Evolutionary conservation across 2,797 vertebrate genomes (phyloP).

Genomic region (Manis javanica): DNA sequence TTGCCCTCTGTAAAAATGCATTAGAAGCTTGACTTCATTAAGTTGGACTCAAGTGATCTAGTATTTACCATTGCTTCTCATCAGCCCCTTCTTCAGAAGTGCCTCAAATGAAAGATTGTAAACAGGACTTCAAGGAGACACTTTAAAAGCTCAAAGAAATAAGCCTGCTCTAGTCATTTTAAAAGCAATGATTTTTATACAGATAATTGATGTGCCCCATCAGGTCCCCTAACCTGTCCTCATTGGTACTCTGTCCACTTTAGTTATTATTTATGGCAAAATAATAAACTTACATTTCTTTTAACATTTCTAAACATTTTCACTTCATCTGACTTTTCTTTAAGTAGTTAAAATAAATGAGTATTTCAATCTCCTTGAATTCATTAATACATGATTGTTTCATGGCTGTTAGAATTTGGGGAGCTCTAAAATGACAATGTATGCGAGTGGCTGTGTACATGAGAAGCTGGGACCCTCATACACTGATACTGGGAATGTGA

Average conservation of each 20-base stretch:
- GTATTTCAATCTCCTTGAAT: background rate
- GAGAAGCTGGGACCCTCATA: background rate
- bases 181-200: background rate
- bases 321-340: background rate
- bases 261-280: background rate
- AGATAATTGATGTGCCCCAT: background rate
- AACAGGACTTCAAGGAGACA: background rate
- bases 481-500: background rate
- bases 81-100: background rate
- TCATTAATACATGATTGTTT: background rate
- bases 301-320: background rate
- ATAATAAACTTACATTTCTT: background rate
- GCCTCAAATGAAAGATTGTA: background rate
- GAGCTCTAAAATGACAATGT: background rate
- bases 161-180: background rate
- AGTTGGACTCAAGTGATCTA: background rate
- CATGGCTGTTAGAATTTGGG: background rate
- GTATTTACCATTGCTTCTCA: background rate
- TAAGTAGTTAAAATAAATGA: background rate
- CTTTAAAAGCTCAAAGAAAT: background rate
- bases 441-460: background rate
- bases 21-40: background rate
- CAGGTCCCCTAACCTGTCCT: background rate
- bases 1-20: background rate
- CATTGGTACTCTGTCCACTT: background rate